Evolutionary conservation across 2,888 invertebrate genomes (phyloP), one percentile per base, ranked within the genome.

Genomic region (Hirtodrosophila cameraria): DNA sequence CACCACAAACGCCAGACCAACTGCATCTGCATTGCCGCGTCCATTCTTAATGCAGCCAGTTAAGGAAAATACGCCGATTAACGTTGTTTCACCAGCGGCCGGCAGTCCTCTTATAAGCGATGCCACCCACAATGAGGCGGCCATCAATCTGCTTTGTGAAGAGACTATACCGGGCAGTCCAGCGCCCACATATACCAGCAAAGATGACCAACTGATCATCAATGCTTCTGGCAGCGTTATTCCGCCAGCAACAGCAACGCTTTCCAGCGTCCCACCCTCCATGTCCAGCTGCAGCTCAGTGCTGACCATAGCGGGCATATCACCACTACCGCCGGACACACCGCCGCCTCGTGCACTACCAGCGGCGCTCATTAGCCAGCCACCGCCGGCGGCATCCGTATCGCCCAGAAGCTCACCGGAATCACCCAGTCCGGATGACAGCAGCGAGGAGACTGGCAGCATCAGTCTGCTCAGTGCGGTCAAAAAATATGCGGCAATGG

Each of bases 111-210:
- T 82, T 9, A 82, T 70, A 16, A 49, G 52, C 46, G 79, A 79
- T 16, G 89, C 85, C 45, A 87, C 88, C 38, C 88, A 88, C 68
- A 72, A 80, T 67, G 95, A 96, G 89, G 94, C 70, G 4, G 57
- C 94, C 70, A 94, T 94, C 72, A 95, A 96, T 50, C 89, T 97
- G 72, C 91, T 97, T 8, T 97, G 97, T 89, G 96, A 96, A 89
- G 97, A 97, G 91, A 97, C 96, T 18, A 97, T 97, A 87, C 97
- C 97, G 0, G 96, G 97, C 15, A 97, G 96, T 88, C 97, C 97
- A 3, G 95, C 96, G 38, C 95, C 96, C 0, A 86, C 64, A 23
- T 93, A 94, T 15, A 39, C 89, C 89, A 76, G 63, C 61, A 59
- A 65, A 36, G 76, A 86, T 53, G 68, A n/a, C n/a, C n/a, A 79